Percentiles rank a stretch among this genome's conserved stretches.
Conservation (phyloP, 1,140 invertebrate genomes). For the Papilio machaon region DNA sequence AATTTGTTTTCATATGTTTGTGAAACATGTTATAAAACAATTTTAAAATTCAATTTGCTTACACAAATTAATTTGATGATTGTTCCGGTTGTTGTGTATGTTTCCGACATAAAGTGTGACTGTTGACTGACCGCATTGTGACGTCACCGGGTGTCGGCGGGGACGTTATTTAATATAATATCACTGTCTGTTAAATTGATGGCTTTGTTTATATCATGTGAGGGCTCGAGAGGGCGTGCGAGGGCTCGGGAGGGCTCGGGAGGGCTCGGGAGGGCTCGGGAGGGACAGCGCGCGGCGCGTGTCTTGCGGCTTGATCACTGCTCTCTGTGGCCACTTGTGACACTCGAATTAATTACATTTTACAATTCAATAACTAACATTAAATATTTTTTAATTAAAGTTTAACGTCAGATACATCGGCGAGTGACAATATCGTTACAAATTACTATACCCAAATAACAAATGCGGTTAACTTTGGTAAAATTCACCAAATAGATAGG, state of each 20-base stretch:
- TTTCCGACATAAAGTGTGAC: background rate
- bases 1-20: no score
- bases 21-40: background rate
- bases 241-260: background rate
- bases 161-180: constrained; percentile 1
- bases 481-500: no score
- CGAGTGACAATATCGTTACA: no score
- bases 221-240: background rate
- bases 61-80: background rate
- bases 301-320: background rate
- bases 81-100: background rate
- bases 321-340: background rate
- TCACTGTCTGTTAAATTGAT: constrained; percentile 7
- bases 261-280: background rate
- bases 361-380: constrained; percentile 1
- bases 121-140: background rate
- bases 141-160: background rate
- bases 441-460: no score
- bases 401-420: background rate
- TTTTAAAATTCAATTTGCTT: background rate
- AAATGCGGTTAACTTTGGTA: no score
- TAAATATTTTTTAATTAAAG: background rate
- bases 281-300: background rate
- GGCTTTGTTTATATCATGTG: background rate
- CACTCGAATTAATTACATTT: constrained; percentile 12